Evolutionary conservation across 2,797 vertebrate genomes (phyloP).

Genomic region (Lepus oiostolus): DNA sequence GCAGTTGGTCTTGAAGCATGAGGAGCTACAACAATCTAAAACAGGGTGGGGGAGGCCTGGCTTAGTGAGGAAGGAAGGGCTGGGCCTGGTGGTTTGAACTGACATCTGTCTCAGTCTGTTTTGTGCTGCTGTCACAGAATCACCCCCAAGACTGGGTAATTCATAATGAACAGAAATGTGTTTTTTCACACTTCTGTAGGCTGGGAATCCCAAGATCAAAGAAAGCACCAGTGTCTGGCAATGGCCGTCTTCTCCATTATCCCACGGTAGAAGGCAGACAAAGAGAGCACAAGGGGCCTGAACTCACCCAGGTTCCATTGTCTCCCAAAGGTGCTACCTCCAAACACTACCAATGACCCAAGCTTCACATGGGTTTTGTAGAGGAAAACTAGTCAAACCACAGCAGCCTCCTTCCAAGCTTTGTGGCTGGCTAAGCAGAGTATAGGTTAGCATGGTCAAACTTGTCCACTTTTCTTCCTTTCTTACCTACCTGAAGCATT

Average conservation of each 20-base stretch:
- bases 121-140: neutral
- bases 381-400: neutral
- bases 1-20: neutral
- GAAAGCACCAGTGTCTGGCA: neutral
- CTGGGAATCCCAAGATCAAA: neutral
- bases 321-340: neutral
- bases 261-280: neutral
- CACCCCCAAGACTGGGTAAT: neutral
- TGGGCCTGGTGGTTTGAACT: neutral
- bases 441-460: neutral
- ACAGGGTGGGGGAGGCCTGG: too few species aligned
- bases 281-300: neutral
- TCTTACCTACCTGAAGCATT: neutral
- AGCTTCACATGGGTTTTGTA: neutral
- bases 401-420: neutral
- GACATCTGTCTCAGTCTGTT: neutral
- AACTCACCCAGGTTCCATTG: neutral
- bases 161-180: neutral
- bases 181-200: constrained; percentile 2
- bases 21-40: neutral
- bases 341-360: neutral
- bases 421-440: neutral
- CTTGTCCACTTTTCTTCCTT: neutral
- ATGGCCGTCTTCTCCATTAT: neutral
- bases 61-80: neutral